Evolutionary conservation across 2,113 vertebrate genomes (phyloP).

Genomic region (Platysternon megacephalum): DNA sequence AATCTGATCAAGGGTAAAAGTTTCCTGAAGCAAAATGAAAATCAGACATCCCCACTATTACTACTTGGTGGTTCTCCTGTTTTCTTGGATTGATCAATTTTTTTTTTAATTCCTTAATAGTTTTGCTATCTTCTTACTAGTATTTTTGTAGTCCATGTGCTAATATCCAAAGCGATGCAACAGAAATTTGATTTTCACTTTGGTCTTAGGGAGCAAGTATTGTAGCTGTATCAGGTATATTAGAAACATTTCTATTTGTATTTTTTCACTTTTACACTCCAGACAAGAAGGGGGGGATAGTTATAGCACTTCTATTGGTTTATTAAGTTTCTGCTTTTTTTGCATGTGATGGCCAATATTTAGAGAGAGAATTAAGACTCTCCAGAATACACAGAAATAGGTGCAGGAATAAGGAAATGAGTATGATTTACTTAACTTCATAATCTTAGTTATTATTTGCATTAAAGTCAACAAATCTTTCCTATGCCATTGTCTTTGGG

Average conservation of each 20-base stretch:
- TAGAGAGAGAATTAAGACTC: neutral
- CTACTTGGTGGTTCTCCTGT: neutral
- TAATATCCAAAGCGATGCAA: neutral
- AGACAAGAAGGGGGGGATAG: neutral
- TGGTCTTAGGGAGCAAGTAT: neutral
- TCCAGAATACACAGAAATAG: neutral
- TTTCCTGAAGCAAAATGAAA: neutral
- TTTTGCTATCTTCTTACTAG: neutral
- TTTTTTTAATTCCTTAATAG: neutral
- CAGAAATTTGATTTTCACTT: constrained; percentile 5
- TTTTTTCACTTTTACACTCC: neutral
- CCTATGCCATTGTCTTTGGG: neutral
- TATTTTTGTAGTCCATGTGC: neutral
- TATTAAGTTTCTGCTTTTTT: neutral
- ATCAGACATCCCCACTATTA: neutral
- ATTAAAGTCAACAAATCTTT: neutral
- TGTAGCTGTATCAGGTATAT: neutral
- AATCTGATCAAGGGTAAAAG: neutral
- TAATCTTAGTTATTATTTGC: neutral
- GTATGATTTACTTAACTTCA: neutral
- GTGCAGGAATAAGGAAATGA: neutral
- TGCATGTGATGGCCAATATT: neutral
- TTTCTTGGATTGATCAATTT: neutral
- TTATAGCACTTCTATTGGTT: neutral
- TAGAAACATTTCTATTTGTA: neutral